Evolutionary conservation across 2,113 vertebrate species (phyloP), one percentile per base, ranked within the genome.

Genomic region (Helogale parvula): DNA sequence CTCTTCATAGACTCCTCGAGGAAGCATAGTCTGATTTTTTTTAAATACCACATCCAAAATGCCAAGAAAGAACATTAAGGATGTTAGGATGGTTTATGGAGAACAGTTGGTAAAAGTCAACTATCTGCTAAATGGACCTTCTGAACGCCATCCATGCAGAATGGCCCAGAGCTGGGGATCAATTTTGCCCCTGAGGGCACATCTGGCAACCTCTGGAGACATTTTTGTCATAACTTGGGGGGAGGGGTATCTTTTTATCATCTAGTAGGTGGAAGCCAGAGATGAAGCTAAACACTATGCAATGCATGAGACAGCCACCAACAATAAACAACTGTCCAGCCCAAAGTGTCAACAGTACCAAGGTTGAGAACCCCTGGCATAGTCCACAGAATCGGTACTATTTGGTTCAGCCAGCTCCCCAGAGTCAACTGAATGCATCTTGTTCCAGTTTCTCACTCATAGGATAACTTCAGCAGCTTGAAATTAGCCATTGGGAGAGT

Each of bases 171-270:
- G 7, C 35, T 68, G 13, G 17, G 19, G 11, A 15, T 17, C 7
- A 23, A 65, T 25, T 27, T 91, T 80, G 33, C 19, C 47, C 41
- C 35, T 85, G 10, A 0, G 52, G 50, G 29, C 50, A 86, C 31
- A 92, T 47, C 25, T 54, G 88, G 14, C 57, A 92, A 92, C 19
- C 33, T 93, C 57, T 94, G 33, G 57, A 82, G 27, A 74, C 21
- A 92, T 60, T 86, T 90, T 65, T 76, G 57, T 74, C 65, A 47
- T 19, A 45, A n/a, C 35, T n/a, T 41, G 23, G 27, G 10, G 0
- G 11, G 7, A 7, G 21, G 23, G 63, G 41, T 1, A 29, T 25
- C 1, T 7, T 86, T 31, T 88, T 80, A 25, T 25, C 23, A 54
- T 19, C 57, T 9, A 72, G n/a, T 66, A 52, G 19, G 35, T 29